phyloP scores from a whole-genome alignment of 2,797 vertebrate species.

The Amphiprion clarkii region DNA sequence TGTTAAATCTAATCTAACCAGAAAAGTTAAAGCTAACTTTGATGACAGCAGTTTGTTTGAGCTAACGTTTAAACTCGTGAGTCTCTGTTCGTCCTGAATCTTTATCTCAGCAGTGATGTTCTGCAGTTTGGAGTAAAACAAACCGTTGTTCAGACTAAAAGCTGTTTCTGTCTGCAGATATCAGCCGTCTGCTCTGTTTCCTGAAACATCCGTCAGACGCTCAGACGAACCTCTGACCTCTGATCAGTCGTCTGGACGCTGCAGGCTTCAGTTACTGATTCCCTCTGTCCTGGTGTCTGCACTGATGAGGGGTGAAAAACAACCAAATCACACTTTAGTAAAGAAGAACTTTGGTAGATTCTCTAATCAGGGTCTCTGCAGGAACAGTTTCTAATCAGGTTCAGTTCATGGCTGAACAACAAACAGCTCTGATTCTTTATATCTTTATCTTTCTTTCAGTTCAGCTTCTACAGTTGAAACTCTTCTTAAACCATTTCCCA shows the following conservation, averaged over 20 bases:
- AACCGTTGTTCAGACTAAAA: slow-evolving; percentile 23
- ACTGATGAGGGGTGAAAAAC: slow-evolving; percentile 3
- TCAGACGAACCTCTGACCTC: slow-evolving; percentile 44
- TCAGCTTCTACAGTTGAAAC: neutral
- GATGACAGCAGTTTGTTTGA: neutral
- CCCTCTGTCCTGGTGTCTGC: slow-evolving; percentile 5
- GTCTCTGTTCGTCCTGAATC: neutral
- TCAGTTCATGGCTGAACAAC: slow-evolving; percentile 13
- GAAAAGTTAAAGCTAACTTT: neutral
- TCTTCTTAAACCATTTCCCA: slow-evolving; percentile 22
- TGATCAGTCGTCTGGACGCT: slow-evolving; percentile 39
- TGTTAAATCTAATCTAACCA: neutral
- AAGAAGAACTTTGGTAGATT: slow-evolving; percentile 56
- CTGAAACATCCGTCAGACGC: slow-evolving; percentile 22
- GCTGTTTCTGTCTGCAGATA: slow-evolving; percentile 39
- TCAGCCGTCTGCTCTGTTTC: slow-evolving; percentile 58
- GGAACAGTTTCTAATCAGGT: slow-evolving; percentile 58
- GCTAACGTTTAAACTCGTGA: neutral
- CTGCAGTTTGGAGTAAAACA: neutral
- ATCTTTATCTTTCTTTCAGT: neutral
- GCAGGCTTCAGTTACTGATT: slow-evolving; percentile 59
- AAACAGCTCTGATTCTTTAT: slow-evolving; percentile 45
- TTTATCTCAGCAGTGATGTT: slow-evolving; percentile 12
- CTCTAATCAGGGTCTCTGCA: slow-evolving; percentile 56
- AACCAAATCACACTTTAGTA: slow-evolving; percentile 4